These are phyloP conservation scores for Cephus spinipes DNA, from an alignment of 2,888 invertebrate species.

Conservation along the genomic window DNA sequence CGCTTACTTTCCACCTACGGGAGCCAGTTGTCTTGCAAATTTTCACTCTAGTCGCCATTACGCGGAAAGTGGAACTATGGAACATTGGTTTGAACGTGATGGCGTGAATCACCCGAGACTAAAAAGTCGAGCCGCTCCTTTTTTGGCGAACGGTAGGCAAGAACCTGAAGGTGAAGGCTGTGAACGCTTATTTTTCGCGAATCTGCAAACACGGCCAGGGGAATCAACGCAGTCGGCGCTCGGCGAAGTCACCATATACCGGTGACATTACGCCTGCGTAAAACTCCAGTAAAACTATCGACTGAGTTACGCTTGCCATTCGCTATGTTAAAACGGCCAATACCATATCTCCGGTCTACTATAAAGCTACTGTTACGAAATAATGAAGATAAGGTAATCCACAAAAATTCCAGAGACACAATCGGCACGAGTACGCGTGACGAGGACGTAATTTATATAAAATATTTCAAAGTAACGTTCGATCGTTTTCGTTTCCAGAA, in stretches of 20 bases:
- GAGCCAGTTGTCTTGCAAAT: background rate
- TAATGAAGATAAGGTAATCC: background rate
- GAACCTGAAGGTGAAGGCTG: background rate
- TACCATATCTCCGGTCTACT: background rate
- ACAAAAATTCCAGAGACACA: background rate
- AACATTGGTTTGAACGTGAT: background rate
- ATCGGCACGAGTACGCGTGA: background rate
- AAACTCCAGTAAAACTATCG: background rate
- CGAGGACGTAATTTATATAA: background rate
- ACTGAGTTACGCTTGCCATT: background rate
- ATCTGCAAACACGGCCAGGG: background rate
- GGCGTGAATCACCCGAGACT: slow-evolving; percentile 21
- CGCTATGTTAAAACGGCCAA: background rate
- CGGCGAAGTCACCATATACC: background rate
- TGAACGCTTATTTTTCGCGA: background rate
- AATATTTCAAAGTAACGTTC: background rate
- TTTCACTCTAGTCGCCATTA: background rate
- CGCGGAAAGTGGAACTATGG: background rate
- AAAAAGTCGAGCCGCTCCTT: slow-evolving; percentile 21
- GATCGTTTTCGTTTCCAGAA: background rate
- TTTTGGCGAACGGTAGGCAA: slow-evolving; percentile 15
- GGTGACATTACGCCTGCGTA: background rate
- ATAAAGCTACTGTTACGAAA: background rate
- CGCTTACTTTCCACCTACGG: background rate
- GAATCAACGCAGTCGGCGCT: background rate